Percentiles rank a stretch among this genome's conserved stretches.
Conservation (phyloP, 2,797 vertebrate species). For the Sorex maritimensis region DNA sequence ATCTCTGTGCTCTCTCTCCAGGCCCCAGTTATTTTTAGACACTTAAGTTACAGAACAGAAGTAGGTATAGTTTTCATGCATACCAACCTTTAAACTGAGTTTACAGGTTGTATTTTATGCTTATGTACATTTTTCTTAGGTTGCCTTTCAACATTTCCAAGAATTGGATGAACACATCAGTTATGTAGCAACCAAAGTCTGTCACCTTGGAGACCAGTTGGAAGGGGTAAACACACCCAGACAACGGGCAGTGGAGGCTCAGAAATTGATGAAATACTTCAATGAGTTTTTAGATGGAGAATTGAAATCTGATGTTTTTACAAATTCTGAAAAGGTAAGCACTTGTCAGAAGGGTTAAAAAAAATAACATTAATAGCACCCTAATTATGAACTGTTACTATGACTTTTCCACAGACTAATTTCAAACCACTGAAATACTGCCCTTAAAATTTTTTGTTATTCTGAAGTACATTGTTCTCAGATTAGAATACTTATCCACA, state of each 20-base stretch:
- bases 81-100: conserved; percentile 54
- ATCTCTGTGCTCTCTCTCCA: too few relatives aligned
- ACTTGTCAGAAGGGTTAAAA: conserved; percentile 89
- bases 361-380: conserved; percentile 87
- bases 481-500: conserved; percentile 86
- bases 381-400: conserved; percentile 90
- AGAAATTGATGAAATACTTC: conserved; percentile 99
- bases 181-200: conserved; percentile 99
- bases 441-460: conserved; percentile 87
- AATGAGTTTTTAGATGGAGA: conserved; percentile 99
- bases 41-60: conserved; percentile 5
- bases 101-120: conserved; percentile 72
- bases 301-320: conserved; percentile 99
- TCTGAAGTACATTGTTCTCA: conserved; percentile 85
- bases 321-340: conserved; percentile 98
- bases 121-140: conserved; percentile 90
- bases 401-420: conserved; percentile 87
- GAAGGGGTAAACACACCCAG: conserved; percentile 99
- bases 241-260: conserved; percentile 98
- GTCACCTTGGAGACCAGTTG: conserved; percentile 99
- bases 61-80: conserved; percentile 35
- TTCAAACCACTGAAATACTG: conserved; percentile 88
- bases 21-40: conserved; percentile 19
- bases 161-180: conserved; percentile 99
- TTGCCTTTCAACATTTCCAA: conserved; percentile 99